Evolutionary conservation across 2,797 vertebrate species (phyloP), one percentile per base, ranked within the genome.

Genomic region (Echeneis naucrates): DNA sequence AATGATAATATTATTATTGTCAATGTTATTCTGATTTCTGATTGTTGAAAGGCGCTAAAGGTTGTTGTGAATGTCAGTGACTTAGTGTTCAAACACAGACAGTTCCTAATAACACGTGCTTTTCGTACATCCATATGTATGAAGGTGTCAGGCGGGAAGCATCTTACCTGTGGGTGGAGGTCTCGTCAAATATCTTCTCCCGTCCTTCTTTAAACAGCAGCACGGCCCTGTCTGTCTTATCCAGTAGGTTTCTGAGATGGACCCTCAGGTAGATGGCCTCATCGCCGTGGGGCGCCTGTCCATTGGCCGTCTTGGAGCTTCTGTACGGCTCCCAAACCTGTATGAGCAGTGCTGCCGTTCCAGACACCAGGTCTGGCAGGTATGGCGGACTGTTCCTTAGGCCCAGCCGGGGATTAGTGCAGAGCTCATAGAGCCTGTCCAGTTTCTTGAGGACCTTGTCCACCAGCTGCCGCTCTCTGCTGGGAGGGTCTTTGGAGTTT

Each of bases 361-460:
- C 89, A 4, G 86, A 88, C 23, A 95, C 82, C 51, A 95, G 72
- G 1, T 95, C 93, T 0, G 93, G 95, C 56, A 98, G 91, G 81
- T 95, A 96, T 0, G 97, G 97, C 0, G 96, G 94, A 42, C 95
- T 96, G 78, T 93, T 92, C 81, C 82, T 88, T 17, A 98, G 87
- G 30, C 81, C 83, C 38, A 96, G 59, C n/a, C 89, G 88, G 2
- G 93, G 93, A 76, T 95, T 89, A 1, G 77, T 75, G 78, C 93
- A 93, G 59, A 94, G 85, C 44, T 78, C 73, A 0, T 90, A 64
- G 61, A 97, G 90, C 64, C 93, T 93, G 2, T 91, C 82, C 78
- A 97, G 80, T 67, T 76, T 89, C 70, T 86, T 94, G 12, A 93
- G 69, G 44, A 86, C 77, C 75, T 93, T 96, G 14, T 94, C 92